Percentiles rank a stretch among this genome's conserved stretches.
phyloP scores from a whole-genome alignment of 1,140 invertebrate genomes.

The Ceratitis capitata region DNA sequence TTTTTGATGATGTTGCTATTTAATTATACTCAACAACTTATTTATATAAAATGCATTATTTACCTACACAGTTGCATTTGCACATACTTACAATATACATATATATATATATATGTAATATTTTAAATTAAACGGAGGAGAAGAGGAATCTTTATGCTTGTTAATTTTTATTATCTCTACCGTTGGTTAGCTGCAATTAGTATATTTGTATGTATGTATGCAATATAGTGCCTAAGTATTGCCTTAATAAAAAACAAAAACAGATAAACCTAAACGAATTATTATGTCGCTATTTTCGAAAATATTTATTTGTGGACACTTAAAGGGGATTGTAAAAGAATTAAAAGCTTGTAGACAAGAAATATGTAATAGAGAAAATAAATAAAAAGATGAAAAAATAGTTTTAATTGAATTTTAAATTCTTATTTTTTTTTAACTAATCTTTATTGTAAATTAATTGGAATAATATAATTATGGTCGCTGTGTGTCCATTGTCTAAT shows the following conservation, averaged over 20 bases:
- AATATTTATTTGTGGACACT: not conserved
- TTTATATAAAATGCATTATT: not conserved
- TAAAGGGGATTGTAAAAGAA: too few species aligned
- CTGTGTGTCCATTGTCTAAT: too few species aligned
- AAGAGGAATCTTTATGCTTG: constrained; percentile 5
- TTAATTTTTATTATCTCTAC: not conserved
- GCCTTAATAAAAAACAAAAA: not conserved
- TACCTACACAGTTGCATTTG: not conserved
- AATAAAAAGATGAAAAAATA: too few species aligned
- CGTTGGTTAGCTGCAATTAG: not conserved
- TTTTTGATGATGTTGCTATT: constrained; percentile 39
- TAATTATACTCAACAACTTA: not conserved
- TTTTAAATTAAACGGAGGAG: not conserved
- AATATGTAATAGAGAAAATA: not conserved
- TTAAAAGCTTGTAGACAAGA: not conserved
- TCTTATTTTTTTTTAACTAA: too few species aligned
- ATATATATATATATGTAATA: not conserved
- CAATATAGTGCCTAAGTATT: not conserved
- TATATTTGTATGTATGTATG: not conserved
- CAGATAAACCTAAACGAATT: not conserved
- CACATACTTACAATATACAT: not conserved
- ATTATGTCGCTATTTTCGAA: not conserved
- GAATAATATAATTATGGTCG: too few species aligned
- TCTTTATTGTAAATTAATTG: too few species aligned
- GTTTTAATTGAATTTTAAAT: too few species aligned